A percentile compares a stretch with the other conserved stretches of the same genome.
Conservation (phyloP, 2,797 vertebrate genomes). For the Anolis apletophallus region DNA sequence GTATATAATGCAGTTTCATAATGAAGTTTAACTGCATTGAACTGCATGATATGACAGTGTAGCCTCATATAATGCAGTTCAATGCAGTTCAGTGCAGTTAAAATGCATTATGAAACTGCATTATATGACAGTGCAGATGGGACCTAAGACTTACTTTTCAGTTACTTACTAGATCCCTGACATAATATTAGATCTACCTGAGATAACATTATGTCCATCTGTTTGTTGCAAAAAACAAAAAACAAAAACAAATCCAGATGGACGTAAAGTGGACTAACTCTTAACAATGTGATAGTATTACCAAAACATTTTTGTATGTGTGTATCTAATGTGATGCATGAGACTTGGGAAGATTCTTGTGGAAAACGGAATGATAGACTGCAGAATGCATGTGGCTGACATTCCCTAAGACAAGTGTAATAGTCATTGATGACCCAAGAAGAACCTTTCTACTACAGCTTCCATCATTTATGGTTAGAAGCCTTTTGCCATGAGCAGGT, state of each 20-base stretch:
- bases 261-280: not conserved
- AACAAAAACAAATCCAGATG: no score
- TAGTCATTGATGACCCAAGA: not conserved
- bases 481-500: not conserved
- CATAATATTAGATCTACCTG: not conserved
- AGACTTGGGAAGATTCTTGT: not conserved
- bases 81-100: no score
- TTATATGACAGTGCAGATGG: no score
- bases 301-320: not conserved
- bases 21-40: no score
- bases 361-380: not conserved
- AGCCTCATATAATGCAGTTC: no score
- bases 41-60: no score
- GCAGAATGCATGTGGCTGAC: not conserved
- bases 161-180: not conserved
- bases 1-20: no score
- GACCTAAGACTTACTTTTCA: not conserved
- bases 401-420: not conserved
- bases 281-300: not conserved
- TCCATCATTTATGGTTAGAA: not conserved
- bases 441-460: not conserved
- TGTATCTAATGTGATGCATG: not conserved
- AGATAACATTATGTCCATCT: no score
- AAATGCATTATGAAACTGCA: no score
- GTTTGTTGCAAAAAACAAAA: no score